Conservation (phyloP, 2,888 invertebrate genomes). For the Macrosoma leucophasiata region DNA sequence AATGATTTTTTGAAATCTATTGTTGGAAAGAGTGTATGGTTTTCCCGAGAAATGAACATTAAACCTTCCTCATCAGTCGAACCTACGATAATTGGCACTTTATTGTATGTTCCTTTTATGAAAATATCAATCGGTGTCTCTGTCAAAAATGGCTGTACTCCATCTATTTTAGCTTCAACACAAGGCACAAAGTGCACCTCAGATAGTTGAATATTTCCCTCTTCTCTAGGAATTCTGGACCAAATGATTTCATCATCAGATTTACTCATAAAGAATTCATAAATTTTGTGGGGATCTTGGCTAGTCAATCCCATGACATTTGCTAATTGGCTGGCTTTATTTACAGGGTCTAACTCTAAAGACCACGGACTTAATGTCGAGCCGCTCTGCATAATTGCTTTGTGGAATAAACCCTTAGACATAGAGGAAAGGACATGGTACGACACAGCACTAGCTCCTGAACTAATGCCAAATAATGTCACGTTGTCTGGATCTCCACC, state of each 20-base stretch:
- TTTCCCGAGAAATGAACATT: slow-evolving; percentile 59
- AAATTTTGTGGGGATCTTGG: slow-evolving; percentile 42
- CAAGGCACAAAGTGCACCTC: slow-evolving; percentile 64
- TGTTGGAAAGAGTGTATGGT: slow-evolving; percentile 45
- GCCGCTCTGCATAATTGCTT: slow-evolving; percentile 59
- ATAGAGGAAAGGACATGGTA: slow-evolving; percentile 56
- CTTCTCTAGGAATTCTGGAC: slow-evolving; percentile 46
- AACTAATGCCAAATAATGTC: slow-evolving; percentile 62
- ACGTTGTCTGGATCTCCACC: slow-evolving; percentile 58
- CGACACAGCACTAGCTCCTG: slow-evolving; percentile 54
- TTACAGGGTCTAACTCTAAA: slow-evolving; percentile 51
- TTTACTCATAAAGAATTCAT: slow-evolving; percentile 39
- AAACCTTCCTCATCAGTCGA: slow-evolving; percentile 57
- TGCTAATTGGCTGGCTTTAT: slow-evolving; percentile 44
- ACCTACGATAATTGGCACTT: slow-evolving; percentile 56
- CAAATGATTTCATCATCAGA: slow-evolving; percentile 37
- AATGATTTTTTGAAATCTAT: slow-evolving; percentile 44
- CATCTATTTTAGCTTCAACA: slow-evolving; percentile 40
- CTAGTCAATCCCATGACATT: slow-evolving; percentile 41
- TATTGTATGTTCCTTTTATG: slow-evolving; percentile 37
- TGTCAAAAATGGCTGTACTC: slow-evolving; percentile 38
- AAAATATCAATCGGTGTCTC: slow-evolving; percentile 51
- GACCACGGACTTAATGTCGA: slow-evolving; percentile 56
- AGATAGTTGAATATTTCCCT: slow-evolving; percentile 52
- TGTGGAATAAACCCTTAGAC: slow-evolving; percentile 55